Evolutionary conservation across 2,888 invertebrate species (phyloP).

Genomic region (Eupsilia transversa): DNA sequence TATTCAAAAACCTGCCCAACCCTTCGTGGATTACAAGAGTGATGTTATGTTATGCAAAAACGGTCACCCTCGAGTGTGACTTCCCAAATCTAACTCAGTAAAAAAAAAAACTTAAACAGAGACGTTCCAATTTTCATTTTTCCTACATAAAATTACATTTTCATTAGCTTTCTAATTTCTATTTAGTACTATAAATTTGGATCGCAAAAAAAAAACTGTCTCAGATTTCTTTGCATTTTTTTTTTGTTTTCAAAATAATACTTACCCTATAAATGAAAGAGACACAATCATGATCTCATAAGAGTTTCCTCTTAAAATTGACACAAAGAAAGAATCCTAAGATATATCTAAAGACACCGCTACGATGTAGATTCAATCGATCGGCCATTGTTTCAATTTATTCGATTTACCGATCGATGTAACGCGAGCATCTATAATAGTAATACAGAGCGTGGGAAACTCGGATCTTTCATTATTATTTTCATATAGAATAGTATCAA

Average conservation of each 20-base stretch:
- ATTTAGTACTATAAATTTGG: too few species aligned
- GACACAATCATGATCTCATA: background rate
- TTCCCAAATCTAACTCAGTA: too few species aligned
- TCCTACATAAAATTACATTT: background rate
- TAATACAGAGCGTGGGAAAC: slow-evolving; percentile 55
- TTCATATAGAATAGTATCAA: slow-evolving; percentile 4
- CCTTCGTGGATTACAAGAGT: too few species aligned
- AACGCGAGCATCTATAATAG: slow-evolving; percentile 35
- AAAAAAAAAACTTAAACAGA: too few species aligned
- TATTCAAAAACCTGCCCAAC: too few species aligned
- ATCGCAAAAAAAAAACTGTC: too few species aligned
- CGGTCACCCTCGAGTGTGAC: too few species aligned
- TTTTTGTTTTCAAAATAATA: too few species aligned
- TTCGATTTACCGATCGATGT: slow-evolving; percentile 70
- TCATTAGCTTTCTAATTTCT: too few species aligned
- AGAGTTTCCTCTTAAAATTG: slow-evolving; percentile 63
- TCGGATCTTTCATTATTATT: slow-evolving; percentile 30
- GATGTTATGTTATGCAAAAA: too few species aligned
- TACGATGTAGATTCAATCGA: slow-evolving; percentile 67
- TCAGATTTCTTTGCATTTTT: too few species aligned
- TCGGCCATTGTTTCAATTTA: slow-evolving; percentile 74
- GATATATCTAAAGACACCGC: slow-evolving; percentile 67
- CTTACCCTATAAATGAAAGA: background rate
- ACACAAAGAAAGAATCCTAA: slow-evolving; percentile 61
- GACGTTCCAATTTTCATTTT: background rate